phyloP scores from a whole-genome alignment of 37 sponge, comb jelly and placozoan species.

The Oopsacas minuta region DNA sequence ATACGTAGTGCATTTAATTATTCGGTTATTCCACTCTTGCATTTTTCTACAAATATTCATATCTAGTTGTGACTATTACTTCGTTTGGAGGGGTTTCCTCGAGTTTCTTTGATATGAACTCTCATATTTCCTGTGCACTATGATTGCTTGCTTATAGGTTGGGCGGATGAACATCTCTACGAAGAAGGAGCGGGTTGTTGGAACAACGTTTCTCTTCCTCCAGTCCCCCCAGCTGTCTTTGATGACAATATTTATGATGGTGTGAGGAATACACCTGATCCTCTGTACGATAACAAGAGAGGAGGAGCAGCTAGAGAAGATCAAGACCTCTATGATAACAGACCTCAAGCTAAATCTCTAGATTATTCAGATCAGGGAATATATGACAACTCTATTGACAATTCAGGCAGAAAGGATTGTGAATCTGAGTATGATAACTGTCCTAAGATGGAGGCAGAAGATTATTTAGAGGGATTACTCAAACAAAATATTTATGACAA shows the following conservation, averaged over 20 bases:
- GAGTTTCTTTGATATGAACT: too few species aligned
- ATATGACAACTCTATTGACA: background rate
- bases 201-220: background rate
- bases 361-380: background rate
- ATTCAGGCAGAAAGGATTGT: background rate
- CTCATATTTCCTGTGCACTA: too few species aligned
- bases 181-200: background rate
- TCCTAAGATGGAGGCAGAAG: background rate
- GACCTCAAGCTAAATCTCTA: background rate
- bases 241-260: background rate
- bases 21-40: too few species aligned
- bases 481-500: constrained; percentile 9
- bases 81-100: too few species aligned
- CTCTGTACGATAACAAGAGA: background rate
- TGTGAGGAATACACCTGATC: background rate
- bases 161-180: background rate
- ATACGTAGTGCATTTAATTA: too few species aligned
- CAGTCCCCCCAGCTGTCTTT: background rate
- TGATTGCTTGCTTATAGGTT: too few species aligned
- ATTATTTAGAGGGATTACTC: background rate
- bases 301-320: background rate
- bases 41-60: too few species aligned
- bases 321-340: background rate
- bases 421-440: background rate
- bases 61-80: too few species aligned